A percentile compares a stretch with the other conserved stretches of the same genome.
These are phyloP conservation scores for Oryzias celebensis DNA, from an alignment of 2,113 vertebrate genomes.

Conservation along the genomic window DNA sequence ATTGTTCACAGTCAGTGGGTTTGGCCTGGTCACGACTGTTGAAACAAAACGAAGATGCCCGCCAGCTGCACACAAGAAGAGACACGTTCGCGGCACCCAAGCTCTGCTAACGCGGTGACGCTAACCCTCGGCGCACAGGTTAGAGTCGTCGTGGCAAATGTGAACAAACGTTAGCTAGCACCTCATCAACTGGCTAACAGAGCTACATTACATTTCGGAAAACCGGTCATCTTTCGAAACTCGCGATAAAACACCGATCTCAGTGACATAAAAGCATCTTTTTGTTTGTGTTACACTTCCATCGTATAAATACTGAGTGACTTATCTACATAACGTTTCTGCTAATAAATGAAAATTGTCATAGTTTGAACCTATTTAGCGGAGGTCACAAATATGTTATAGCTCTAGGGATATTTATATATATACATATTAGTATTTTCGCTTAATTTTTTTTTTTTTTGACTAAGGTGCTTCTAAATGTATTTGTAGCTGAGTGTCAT, in stretches of 20 bases:
- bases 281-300: no score
- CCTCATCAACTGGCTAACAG: constrained; percentile 16
- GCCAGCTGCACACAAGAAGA: constrained; percentile 17
- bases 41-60: constrained; percentile 21
- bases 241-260: neutral
- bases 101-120: constrained; percentile 39
- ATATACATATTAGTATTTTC: no score
- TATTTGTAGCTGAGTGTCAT: no score
- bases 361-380: no score
- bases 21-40: constrained; percentile 63
- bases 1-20: constrained; percentile 9
- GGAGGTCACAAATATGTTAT: no score
- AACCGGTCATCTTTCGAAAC: neutral
- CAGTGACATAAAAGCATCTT: no score
- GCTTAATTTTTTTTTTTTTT: no score
- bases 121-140: constrained; percentile 34
- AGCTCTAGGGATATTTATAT: no score
- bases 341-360: no score
- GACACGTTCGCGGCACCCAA: constrained; percentile 29
- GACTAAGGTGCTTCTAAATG: no score
- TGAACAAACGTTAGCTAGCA: constrained; percentile 24
- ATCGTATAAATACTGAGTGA: no score
- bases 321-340: no score
- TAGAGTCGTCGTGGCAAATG: constrained; percentile 51
- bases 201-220: constrained; percentile 1